These are phyloP conservation scores for Dendroctonus valens DNA, from an alignment of 1,140 invertebrate genomes.

Conservation along the genomic window DNA sequence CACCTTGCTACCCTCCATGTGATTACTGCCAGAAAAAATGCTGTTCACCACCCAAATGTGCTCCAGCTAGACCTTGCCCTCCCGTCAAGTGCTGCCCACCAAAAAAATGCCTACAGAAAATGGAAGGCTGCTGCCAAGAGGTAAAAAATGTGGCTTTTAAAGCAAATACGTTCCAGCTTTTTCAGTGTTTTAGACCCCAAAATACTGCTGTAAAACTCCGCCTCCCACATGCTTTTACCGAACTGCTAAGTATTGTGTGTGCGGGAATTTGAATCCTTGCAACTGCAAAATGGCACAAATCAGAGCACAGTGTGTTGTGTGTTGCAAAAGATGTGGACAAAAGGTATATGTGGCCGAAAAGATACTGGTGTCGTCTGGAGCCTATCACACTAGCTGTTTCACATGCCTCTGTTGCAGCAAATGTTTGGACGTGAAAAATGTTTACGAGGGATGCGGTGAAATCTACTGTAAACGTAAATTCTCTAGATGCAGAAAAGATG, in stretches of 20 bases:
- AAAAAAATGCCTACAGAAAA: slow-evolving; percentile 6
- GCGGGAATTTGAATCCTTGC: slow-evolving; percentile 39
- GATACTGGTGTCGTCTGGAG: slow-evolving; percentile 49
- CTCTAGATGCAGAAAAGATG: not conserved
- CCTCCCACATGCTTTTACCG: not conserved
- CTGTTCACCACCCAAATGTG: slow-evolving; percentile 23
- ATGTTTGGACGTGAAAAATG: slow-evolving; percentile 52
- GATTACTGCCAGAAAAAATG: slow-evolving; percentile 19
- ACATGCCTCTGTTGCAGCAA: slow-evolving; percentile 56
- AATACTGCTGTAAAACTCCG: not conserved
- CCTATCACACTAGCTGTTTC: slow-evolving; percentile 55
- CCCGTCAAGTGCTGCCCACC: slow-evolving; percentile 22
- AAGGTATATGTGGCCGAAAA: slow-evolving; percentile 48
- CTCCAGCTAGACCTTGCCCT: slow-evolving; percentile 1
- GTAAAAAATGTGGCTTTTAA: slow-evolving; percentile 3
- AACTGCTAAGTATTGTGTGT: slow-evolving; percentile 37
- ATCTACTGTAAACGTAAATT: slow-evolving; percentile 57
- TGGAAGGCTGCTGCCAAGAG: slow-evolving; percentile 8
- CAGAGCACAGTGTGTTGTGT: slow-evolving; percentile 28
- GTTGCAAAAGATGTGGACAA: slow-evolving; percentile 29
- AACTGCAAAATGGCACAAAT: slow-evolving; percentile 37
- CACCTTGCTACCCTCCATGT: slow-evolving; percentile 1
- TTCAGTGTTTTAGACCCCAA: not conserved
- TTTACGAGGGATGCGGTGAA: slow-evolving; percentile 54
- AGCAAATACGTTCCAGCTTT: not conserved